These are phyloP conservation scores for Pristiophorus japonicus DNA, from an alignment of 2,113 vertebrate genomes.

Conservation along the genomic window DNA sequence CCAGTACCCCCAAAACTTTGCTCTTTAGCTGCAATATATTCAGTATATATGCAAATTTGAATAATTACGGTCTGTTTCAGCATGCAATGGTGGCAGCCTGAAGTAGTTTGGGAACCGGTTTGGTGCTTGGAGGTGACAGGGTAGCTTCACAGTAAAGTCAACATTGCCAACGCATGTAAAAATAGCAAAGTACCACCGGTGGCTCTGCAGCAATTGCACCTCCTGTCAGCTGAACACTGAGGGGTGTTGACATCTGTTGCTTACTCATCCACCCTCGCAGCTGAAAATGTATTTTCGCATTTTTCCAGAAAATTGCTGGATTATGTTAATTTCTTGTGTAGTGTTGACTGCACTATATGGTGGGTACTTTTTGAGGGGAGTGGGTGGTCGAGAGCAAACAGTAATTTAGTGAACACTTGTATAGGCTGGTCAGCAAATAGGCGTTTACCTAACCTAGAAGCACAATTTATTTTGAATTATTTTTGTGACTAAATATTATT, in stretches of 20 bases:
- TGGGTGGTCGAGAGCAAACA: background rate
- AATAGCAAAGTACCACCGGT: slow-evolving; percentile 5
- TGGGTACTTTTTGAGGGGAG: background rate
- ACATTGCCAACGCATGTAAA: background rate
- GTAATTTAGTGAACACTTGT: background rate
- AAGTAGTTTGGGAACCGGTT: background rate
- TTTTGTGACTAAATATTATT: background rate
- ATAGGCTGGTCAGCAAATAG: background rate
- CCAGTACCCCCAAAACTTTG: background rate
- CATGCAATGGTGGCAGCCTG: background rate
- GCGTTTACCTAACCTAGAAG: background rate
- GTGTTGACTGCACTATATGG: background rate
- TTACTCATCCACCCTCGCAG: background rate
- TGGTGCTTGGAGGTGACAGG: background rate
- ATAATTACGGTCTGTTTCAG: background rate
- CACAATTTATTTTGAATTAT: background rate
- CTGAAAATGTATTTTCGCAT: background rate
- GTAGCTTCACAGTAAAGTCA: background rate
- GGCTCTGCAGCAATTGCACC: background rate
- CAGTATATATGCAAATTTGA: background rate
- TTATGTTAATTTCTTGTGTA: background rate
- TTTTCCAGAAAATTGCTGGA: background rate
- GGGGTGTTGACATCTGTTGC: background rate
- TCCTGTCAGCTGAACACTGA: background rate
- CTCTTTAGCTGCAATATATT: background rate